phyloP scores from a whole-genome alignment of 2,797 vertebrate genomes.

The Lagocephalus sceleratus region DNA sequence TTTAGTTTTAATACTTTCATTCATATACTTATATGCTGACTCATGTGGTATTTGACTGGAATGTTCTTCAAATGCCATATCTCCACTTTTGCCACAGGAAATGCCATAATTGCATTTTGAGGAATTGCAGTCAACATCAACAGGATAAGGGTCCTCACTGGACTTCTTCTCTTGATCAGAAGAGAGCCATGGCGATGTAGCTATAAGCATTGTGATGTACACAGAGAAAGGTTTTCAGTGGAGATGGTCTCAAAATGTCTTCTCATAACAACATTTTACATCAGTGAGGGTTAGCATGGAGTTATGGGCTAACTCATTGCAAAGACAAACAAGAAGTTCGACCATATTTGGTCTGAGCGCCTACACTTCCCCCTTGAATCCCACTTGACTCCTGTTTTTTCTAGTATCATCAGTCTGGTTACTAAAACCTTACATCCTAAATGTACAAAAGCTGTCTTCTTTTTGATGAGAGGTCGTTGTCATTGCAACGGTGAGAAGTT shows the following conservation, averaged over 20 bases:
- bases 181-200: constrained; percentile 66
- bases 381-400: constrained; percentile 35
- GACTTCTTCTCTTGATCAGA: constrained; percentile 63
- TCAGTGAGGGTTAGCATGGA: constrained; percentile 75
- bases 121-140: constrained; percentile 71
- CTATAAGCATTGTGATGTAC: constrained; percentile 80
- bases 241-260: constrained; percentile 72
- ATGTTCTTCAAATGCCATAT: constrained; percentile 64
- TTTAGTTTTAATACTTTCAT: constrained; percentile 28
- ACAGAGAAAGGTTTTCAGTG: constrained; percentile 82
- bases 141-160: constrained; percentile 62
- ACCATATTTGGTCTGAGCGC: constrained; percentile 76
- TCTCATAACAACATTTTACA: constrained; percentile 70
- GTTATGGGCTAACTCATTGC: constrained; percentile 77
- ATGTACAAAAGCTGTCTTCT: constrained; percentile 40
- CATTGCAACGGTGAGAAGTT: constrained; percentile 69
- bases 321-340: constrained; percentile 80
- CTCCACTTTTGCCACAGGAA: constrained; percentile 66
- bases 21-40: constrained; percentile 32
- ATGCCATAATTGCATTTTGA: constrained; percentile 63
- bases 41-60: constrained; percentile 37
- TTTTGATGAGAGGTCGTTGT: constrained; percentile 66
- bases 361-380: constrained; percentile 43
- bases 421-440: constrained; percentile 33
- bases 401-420: constrained; percentile 32